Percentiles rank a stretch among this genome's conserved stretches.
These are phyloP conservation scores for Scelioninae gen. 1 DNA, from an alignment of 2,888 invertebrate species.

Conservation along the genomic window DNA sequence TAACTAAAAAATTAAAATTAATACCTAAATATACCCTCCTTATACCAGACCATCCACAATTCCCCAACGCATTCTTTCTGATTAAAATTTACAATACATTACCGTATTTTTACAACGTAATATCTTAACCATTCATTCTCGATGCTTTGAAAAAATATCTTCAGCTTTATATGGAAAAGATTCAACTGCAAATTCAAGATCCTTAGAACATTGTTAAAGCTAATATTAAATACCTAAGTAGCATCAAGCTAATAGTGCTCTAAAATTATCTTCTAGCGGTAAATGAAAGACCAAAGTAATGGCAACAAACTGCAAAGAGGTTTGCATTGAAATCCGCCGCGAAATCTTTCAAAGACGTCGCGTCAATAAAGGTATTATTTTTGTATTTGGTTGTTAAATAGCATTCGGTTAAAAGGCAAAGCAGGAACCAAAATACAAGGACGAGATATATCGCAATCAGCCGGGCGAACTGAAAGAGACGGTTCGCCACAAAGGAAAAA, in stretches of 20 bases:
- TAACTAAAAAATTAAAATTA: slow-evolving; percentile 26
- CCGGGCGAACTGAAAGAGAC: slow-evolving; percentile 36
- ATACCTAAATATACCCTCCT: slow-evolving; percentile 6
- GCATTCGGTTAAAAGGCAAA: slow-evolving; percentile 45
- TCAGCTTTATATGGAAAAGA: neutral
- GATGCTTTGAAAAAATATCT: slow-evolving; percentile 7
- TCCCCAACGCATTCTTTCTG: neutral
- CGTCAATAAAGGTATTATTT: slow-evolving; percentile 57
- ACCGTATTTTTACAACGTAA: slow-evolving; percentile 15
- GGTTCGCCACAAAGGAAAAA: slow-evolving; percentile 51
- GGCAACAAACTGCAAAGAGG: slow-evolving; percentile 50
- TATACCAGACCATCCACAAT: neutral
- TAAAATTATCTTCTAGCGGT: slow-evolving; percentile 31
- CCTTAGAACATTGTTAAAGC: slow-evolving; percentile 20
- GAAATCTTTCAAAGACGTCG: slow-evolving; percentile 57
- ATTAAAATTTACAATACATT: slow-evolving; percentile 45
- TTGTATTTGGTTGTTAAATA: slow-evolving; percentile 40
- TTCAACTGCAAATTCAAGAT: neutral
- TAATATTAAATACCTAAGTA: slow-evolving; percentile 44
- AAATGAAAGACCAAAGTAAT: slow-evolving; percentile 38
- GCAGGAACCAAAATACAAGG: slow-evolving; percentile 32
- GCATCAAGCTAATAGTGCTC: slow-evolving; percentile 39
- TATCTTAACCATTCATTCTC: slow-evolving; percentile 27
- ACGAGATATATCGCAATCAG: slow-evolving; percentile 40
- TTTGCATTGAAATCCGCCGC: slow-evolving; percentile 42